These are phyloP conservation scores for Pimpla rufipes DNA, from an alignment of 2,888 invertebrate species.

Conservation along the genomic window DNA sequence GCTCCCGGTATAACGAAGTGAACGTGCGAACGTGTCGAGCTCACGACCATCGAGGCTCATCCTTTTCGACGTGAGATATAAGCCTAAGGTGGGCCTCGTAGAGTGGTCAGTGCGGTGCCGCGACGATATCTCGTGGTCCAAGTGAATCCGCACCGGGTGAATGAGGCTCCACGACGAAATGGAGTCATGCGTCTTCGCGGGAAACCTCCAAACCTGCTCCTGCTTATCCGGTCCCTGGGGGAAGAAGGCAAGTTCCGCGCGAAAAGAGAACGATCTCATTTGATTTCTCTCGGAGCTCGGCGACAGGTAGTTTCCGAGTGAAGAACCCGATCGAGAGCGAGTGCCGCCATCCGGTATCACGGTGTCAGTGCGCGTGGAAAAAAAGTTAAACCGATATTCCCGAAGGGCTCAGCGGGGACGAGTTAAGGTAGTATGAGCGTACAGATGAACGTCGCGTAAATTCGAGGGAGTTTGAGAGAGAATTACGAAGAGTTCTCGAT, in stretches of 20 bases:
- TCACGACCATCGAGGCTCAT: slow-evolving; percentile 42
- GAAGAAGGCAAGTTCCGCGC: slow-evolving; percentile 39
- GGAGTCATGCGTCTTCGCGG: slow-evolving; percentile 45
- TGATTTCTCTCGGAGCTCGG: slow-evolving; percentile 51
- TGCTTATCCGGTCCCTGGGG: slow-evolving; percentile 53
- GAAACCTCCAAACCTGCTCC: slow-evolving; percentile 57
- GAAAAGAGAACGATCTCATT: slow-evolving; percentile 63
- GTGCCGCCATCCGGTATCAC: slow-evolving; percentile 42
- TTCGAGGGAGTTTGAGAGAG: too few relatives aligned
- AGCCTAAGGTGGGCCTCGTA: not conserved
- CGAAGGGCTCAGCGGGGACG: slow-evolving; percentile 52
- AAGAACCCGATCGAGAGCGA: slow-evolving; percentile 44
- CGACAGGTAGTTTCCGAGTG: slow-evolving; percentile 30
- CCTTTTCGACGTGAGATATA: slow-evolving; percentile 52
- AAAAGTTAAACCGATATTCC: slow-evolving; percentile 63
- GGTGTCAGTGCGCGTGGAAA: slow-evolving; percentile 46
- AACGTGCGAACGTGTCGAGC: slow-evolving; percentile 51
- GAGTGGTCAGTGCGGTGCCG: not conserved
- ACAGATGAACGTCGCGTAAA: too few relatives aligned
- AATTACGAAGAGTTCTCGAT: too few relatives aligned
- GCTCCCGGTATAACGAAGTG: slow-evolving; percentile 53
- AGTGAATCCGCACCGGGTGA: slow-evolving; percentile 52
- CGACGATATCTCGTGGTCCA: slow-evolving; percentile 45
- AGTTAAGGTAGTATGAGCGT: too few relatives aligned
- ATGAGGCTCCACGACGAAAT: slow-evolving; percentile 40